Evolutionary conservation across 1,140 invertebrate genomes (phyloP), one percentile per base, ranked within the genome.

Genomic region (Zelostemma sp.): DNA sequence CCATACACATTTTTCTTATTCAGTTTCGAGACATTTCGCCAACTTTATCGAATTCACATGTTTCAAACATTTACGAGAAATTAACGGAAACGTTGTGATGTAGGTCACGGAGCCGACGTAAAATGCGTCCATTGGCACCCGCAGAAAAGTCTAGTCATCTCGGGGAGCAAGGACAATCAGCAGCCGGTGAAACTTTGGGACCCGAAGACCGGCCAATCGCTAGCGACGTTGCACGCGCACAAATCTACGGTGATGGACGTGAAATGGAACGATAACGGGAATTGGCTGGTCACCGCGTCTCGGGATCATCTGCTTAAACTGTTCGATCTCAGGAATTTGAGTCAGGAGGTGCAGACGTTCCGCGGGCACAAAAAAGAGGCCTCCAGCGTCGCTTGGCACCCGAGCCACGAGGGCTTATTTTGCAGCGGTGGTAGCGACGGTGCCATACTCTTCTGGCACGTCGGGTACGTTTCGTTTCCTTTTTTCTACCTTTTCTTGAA

Each of bases 61-160:
- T 5, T 15, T n/a, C n/a, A n/a, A n/a, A 50, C 6, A 31, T 11
- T 31, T 31, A 31, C 5, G 11, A 31, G 11, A 31, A 31, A 31
- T 31, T 6, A 31, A 31, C 5, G 28, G n/a, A n/a, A n/a, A n/a
- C n/a, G n/a, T n/a, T n/a, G n/a, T n/a, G n/a, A n/a, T n/a, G n/a
- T n/a, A 94, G 95, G 98, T 72, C 98, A 99, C 84, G 98, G 98
- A 72, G 96, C 98, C 14, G 98, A 99, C 89, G 98, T 99, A 0
- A 99, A 99, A 85, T 99, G 97, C 86, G 96, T 99, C 3, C 97
- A 99, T 82, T 99, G 98, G 98, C 98, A 99, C 89, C 98, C 98
- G 3, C 94, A 96, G 68, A 99, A 99, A 86, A 92, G 93, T 68
- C 88, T 99, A 48, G 91, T 99, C 72, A 95, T 98, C 15, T 99